These are phyloP conservation scores for Pelosia muscerda DNA, from an alignment of 2,888 invertebrate genomes.

Conservation along the genomic window DNA sequence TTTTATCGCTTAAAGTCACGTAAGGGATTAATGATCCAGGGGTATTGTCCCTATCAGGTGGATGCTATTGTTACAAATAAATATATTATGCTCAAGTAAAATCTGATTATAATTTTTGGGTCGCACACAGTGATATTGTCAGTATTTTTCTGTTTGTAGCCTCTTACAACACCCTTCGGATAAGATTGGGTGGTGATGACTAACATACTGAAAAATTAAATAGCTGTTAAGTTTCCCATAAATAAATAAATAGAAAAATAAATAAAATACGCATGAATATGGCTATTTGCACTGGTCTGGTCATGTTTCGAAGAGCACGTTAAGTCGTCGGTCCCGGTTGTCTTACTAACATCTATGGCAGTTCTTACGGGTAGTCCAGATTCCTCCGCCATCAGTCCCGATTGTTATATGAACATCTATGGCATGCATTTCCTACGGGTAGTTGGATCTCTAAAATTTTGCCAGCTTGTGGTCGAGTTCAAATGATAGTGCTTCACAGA, in stretches of 20 bases:
- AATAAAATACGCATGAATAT: too few species aligned
- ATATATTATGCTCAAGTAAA: not conserved
- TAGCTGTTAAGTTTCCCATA: too few species aligned
- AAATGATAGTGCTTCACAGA: not conserved
- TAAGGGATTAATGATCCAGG: slow-evolving; percentile 31
- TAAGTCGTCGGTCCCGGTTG: not conserved
- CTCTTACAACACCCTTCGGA: too few species aligned
- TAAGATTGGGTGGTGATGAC: too few species aligned
- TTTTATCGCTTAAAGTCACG: slow-evolving; percentile 42
- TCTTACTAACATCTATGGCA: too few species aligned
- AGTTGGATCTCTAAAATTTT: not conserved
- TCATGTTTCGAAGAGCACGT: not conserved
- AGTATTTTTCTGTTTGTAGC: too few species aligned
- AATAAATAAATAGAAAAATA: too few species aligned
- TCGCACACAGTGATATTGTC: too few species aligned
- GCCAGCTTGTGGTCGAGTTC: not conserved
- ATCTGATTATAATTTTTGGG: not conserved
- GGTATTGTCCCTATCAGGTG: slow-evolving; percentile 5
- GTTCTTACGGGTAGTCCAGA: too few species aligned
- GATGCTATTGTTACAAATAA: not conserved
- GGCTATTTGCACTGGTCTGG: too few species aligned
- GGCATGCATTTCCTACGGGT: not conserved
- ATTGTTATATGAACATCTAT: not conserved
- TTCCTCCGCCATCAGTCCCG: too few species aligned
- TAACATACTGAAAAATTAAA: too few species aligned